Evolutionary conservation across 1,140 invertebrate genomes (phyloP).

Genomic region (Bicyclus anynana): DNA sequence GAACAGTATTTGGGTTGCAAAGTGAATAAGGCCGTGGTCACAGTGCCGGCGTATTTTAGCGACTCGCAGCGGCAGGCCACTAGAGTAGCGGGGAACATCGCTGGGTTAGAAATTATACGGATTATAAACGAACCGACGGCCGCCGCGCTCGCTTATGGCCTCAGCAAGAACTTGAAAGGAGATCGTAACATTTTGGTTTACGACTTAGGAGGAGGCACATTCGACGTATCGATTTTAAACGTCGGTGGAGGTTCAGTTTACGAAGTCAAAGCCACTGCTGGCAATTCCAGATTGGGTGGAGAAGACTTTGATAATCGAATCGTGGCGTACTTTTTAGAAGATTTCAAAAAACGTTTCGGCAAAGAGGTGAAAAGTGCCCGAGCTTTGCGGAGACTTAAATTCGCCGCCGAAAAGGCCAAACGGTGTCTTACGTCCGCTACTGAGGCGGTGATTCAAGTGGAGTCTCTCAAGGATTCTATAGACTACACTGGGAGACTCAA

Average conservation of each 20-base stretch:
- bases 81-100: slow-evolving; percentile 81
- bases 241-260: slow-evolving; percentile 84
- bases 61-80: slow-evolving; percentile 84
- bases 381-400: slow-evolving; percentile 83
- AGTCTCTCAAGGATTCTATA: slow-evolving; percentile 82
- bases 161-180: slow-evolving; percentile 82
- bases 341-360: slow-evolving; percentile 72
- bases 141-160: slow-evolving; percentile 84
- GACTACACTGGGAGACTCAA: slow-evolving; percentile 54
- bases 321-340: slow-evolving; percentile 80
- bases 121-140: slow-evolving; percentile 88
- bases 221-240: slow-evolving; percentile 87
- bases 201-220: slow-evolving; percentile 82
- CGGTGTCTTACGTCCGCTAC: slow-evolving; percentile 86
- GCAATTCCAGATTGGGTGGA: slow-evolving; percentile 80
- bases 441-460: slow-evolving; percentile 86
- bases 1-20: slow-evolving; percentile 80
- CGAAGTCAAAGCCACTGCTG: slow-evolving; percentile 84
- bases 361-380: slow-evolving; percentile 70
- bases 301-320: slow-evolving; percentile 89
- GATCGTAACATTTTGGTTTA: slow-evolving; percentile 80
- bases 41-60: slow-evolving; percentile 86
- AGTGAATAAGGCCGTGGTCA: slow-evolving; percentile 79
- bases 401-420: slow-evolving; percentile 90
- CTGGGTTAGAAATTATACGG: slow-evolving; percentile 82